Evolutionary conservation across 2,888 invertebrate species (phyloP).

Genomic region (Holacanthella duospinosa): DNA sequence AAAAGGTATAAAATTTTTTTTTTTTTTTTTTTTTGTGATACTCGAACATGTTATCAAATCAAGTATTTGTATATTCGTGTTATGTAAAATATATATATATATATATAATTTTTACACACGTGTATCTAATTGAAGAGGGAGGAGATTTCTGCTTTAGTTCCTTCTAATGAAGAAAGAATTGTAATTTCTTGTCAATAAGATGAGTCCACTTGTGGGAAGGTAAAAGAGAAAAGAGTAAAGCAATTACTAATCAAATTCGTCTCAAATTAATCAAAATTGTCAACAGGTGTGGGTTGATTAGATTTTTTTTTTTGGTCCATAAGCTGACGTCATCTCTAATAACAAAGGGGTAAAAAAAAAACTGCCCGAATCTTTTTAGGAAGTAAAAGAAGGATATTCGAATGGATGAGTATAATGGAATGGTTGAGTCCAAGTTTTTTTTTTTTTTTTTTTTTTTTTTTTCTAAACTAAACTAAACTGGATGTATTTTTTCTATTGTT

Average conservation of each 20-base stretch:
- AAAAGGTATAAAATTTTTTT: too few relatives aligned
- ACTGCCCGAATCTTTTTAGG: constrained; percentile 13
- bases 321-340: constrained; percentile 14
- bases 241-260: constrained; percentile 12
- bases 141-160: constrained; percentile 30
- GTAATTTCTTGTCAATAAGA: neutral
- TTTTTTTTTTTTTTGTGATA: too few relatives aligned
- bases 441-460: too few relatives aligned
- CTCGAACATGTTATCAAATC: too few relatives aligned
- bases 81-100: too few relatives aligned
- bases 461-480: neutral
- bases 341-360: constrained; percentile 11
- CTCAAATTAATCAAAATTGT: constrained; percentile 28
- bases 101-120: too few relatives aligned
- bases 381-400: constrained; percentile 5
- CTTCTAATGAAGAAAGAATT: constrained; percentile 16
- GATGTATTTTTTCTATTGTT: too few relatives aligned
- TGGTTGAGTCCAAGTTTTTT: too few relatives aligned
- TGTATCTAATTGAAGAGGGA: constrained; percentile 38
- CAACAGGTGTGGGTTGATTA: constrained; percentile 31
- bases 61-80: too few relatives aligned
- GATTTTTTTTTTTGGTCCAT: neutral
- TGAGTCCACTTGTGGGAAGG: neutral
- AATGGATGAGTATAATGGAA: neutral
- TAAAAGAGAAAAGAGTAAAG: neutral